Percentiles rank a stretch among this genome's conserved stretches.
phyloP scores from a whole-genome alignment of 2,113 vertebrate genomes.

The Physeter macrocephalus region DNA sequence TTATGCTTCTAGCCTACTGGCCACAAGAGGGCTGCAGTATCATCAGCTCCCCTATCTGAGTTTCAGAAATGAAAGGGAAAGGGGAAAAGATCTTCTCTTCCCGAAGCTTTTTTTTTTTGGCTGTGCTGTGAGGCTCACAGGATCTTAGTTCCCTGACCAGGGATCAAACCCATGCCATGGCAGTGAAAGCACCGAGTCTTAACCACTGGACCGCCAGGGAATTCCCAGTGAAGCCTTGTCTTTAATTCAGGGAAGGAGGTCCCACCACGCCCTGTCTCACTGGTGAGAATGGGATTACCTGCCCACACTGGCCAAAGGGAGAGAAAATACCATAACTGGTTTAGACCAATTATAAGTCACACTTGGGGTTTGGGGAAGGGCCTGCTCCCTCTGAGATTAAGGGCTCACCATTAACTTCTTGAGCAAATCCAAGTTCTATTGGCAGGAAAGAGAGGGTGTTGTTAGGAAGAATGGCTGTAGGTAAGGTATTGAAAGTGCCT shows the following conservation, averaged over 20 bases:
- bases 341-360: not conserved
- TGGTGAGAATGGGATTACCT: not conserved
- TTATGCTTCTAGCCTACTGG: not conserved
- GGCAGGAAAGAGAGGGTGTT: not conserved
- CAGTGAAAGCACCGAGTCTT: not conserved
- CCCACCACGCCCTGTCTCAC: not conserved
- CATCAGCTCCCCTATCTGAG: not conserved
- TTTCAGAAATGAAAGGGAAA: not conserved
- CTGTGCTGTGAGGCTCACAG: no score
- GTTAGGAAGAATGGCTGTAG: not conserved
- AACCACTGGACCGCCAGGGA: not conserved
- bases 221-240: not conserved
- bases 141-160: not conserved
- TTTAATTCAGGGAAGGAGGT: not conserved
- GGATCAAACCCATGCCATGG: no score
- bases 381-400: not conserved
- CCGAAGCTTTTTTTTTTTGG: not conserved
- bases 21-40: not conserved
- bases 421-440: not conserved
- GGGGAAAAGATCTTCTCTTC: not conserved
- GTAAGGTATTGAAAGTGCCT: not conserved
- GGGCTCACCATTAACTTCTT: not conserved
- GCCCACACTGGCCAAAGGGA: not conserved
- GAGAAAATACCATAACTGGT: not conserved
- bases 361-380: not conserved